These are phyloP conservation scores for Psittacula derbiana DNA, from an alignment of 2,797 vertebrate species.

Conservation along the genomic window DNA sequence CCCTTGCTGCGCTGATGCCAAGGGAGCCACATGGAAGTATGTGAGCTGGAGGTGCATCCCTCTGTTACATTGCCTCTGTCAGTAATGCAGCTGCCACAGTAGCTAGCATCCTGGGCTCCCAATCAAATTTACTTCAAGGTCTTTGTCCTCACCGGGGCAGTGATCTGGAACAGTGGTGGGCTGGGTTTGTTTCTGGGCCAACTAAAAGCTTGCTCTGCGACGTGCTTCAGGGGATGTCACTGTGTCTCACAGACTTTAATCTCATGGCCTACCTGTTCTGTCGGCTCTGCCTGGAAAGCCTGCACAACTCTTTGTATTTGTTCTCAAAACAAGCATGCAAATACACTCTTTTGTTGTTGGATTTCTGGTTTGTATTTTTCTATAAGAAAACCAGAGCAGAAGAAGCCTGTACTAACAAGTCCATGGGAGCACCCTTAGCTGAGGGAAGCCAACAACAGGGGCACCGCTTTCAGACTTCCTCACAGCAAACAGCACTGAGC, in stretches of 20 bases:
- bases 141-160: not conserved
- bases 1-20: rapidly evolving
- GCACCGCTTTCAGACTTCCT: not conserved
- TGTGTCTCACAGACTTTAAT: not conserved
- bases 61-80: not conserved
- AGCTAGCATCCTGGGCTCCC: not conserved
- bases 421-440: not conserved
- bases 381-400: not conserved
- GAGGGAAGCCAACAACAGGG: not conserved
- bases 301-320: not conserved
- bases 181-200: not conserved
- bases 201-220: not conserved
- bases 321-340: conserved; percentile 14
- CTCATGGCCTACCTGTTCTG: not conserved
- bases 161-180: not conserved
- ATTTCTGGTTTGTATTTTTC: not conserved
- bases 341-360: not conserved
- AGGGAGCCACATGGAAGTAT: not conserved
- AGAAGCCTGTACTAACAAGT: conserved; percentile 7
- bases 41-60: not conserved
- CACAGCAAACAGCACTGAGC: not conserved
- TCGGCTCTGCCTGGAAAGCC: not conserved
- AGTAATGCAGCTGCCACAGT: not conserved
- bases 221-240: rapidly evolving
- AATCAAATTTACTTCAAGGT: not conserved